Base-by-base conservation (phyloP, 37 sponge, comb jelly and placozoan genomes). In the Chondrosia reniformis region DNA sequence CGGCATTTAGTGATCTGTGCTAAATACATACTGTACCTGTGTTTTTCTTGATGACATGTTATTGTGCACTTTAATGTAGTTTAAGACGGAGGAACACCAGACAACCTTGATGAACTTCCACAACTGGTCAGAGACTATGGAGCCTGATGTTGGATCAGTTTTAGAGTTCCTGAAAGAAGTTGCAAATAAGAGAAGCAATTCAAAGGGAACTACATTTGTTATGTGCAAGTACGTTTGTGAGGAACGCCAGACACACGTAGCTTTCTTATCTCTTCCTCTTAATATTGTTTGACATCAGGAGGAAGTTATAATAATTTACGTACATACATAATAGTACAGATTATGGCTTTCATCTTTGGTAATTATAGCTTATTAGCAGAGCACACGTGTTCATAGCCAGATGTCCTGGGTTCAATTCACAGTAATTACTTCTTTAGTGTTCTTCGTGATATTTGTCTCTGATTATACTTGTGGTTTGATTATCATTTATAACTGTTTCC, bases 191-290 rank as follows among this genome's bases (percentile, higher is more conserved):
- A 41, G 42, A 44, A 69, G 21, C 44, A 44, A 44, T 43, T 13
- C 41, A 34, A 69, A 19, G 3, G 43, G 44, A 21, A 21, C 72
- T 6, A 21, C 72, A n/a, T 1, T 69, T 31, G 43, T 69, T 13
- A 69, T 69, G 72, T 69, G 72, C 72, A 69, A 39, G 72, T 69
- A 12, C 39, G 72, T 40, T 21, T 8, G 19, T 36, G 58, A 49
- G n/a, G n/a, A n/a, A n/a, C n/a, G n/a, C n/a, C n/a, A n/a, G n/a
- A n/a, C n/a, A n/a, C n/a, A n/a, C n/a, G n/a, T n/a, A n/a, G n/a
- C n/a, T n/a, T n/a, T n/a, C n/a, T n/a, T n/a, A n/a, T n/a, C n/a
- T n/a, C n/a, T n/a, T n/a, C n/a, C n/a, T n/a, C n/a, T n/a, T n/a
- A n/a, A n/a, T n/a, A n/a, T n/a, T n/a, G n/a, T n/a, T n/a, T n/a